A percentile compares a stretch with the other conserved stretches of the same genome.
phyloP scores from a whole-genome alignment of 2,113 vertebrate genomes.

The Kobus ellipsiprymnus region DNA sequence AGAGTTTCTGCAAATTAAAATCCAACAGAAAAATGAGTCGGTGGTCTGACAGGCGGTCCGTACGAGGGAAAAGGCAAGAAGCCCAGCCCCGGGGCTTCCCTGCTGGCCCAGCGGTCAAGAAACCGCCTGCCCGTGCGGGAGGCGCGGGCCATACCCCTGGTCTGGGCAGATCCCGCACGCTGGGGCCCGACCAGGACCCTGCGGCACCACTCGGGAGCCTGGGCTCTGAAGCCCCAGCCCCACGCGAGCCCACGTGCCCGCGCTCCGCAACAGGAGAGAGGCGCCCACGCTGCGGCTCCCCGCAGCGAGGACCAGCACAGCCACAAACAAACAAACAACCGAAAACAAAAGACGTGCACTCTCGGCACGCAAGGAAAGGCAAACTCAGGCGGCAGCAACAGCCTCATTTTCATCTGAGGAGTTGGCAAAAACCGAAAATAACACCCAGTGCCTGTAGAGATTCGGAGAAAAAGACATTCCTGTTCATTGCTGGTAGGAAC shows the following conservation, averaged over 20 bases:
- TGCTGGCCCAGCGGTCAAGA: neutral
- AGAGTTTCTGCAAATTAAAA: neutral
- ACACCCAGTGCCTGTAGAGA: neutral
- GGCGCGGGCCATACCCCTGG: fast-evolving
- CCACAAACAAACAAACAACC: fast-evolving
- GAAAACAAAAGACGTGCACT: neutral
- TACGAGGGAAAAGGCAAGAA: neutral
- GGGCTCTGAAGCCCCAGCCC: fast-evolving
- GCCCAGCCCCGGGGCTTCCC: neutral
- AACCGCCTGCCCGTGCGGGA: neutral
- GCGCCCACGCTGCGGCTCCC: too few species aligned
- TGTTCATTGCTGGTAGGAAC: neutral
- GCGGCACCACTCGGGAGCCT: fast-evolving
- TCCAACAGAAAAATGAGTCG: neutral
- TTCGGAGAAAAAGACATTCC: neutral
- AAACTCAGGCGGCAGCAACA: neutral
- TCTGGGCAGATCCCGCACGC: neutral
- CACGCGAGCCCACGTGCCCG: neutral
- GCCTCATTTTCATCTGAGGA: neutral
- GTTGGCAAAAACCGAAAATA: neutral
- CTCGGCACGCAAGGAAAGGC: neutral
- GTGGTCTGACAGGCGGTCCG: neutral
- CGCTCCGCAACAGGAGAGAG: fast-evolving
- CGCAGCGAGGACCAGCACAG: neutral
- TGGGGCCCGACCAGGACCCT: neutral